These are phyloP conservation scores for Drosophila chauvacae DNA, from an alignment of 1,140 invertebrate genomes.

Conservation along the genomic window DNA sequence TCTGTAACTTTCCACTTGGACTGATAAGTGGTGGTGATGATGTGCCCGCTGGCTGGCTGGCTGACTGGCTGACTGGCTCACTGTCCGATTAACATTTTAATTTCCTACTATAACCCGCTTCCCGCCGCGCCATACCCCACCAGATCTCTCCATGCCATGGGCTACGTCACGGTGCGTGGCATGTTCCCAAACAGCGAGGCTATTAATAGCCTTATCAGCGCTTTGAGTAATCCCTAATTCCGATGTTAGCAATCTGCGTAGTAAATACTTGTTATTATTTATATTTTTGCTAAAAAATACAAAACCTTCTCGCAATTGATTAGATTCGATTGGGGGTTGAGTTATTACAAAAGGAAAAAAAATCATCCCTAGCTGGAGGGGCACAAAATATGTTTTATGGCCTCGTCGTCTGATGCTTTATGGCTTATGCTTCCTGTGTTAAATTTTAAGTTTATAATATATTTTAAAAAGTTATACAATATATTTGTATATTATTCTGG, in stretches of 20 bases:
- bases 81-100: slow-evolving; percentile 25
- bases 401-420: background rate
- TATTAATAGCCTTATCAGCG: slow-evolving; percentile 37
- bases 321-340: slow-evolving; percentile 19
- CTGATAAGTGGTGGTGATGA: slow-evolving; percentile 15
- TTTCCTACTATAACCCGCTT: background rate
- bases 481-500: background rate
- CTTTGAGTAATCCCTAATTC: slow-evolving; percentile 27
- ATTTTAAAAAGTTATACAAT: background rate
- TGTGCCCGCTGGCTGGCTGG: background rate
- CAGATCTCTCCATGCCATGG: background rate
- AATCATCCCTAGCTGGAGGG: background rate
- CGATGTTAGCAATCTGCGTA: slow-evolving; percentile 36
- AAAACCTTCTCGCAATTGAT: slow-evolving; percentile 20
- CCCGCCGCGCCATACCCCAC: background rate
- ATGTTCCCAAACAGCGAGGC: slow-evolving; percentile 19
- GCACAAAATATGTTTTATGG: slow-evolving; percentile 15
- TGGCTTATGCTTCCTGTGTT: slow-evolving; percentile 16
- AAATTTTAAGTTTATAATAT: background rate
- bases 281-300: slow-evolving; percentile 10
- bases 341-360: slow-evolving; percentile 5
- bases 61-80: background rate
- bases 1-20: slow-evolving; percentile 45
- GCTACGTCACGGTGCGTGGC: slow-evolving; percentile 45
- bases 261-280: slow-evolving; percentile 42